Evolutionary conservation across 2,797 vertebrate genomes (phyloP).

Genomic region (Smutsia temminckii): DNA sequence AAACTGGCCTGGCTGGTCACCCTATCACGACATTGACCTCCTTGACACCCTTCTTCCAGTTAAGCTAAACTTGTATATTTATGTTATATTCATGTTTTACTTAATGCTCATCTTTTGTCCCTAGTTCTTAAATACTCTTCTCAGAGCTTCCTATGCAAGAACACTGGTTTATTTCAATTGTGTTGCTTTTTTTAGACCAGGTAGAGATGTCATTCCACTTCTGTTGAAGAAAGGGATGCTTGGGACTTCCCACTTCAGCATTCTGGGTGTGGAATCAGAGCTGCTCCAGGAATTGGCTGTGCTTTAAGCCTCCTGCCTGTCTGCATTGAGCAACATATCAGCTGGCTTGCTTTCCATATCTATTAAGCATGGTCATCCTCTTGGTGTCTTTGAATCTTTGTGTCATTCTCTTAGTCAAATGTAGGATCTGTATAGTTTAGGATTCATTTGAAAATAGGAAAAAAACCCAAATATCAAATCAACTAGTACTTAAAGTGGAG

Average conservation of each 20-base stretch:
- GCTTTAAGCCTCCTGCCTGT: not conserved
- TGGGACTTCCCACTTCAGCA: not conserved
- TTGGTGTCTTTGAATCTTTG: not conserved
- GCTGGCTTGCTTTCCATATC: not conserved
- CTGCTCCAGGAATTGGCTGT: not conserved
- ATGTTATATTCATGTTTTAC: not conserved
- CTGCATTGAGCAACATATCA: not conserved
- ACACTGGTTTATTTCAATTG: not conserved
- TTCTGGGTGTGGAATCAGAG: not conserved
- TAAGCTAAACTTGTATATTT: not conserved
- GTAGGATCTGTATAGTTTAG: not conserved
- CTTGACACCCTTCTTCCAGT: not conserved
- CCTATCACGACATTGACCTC: not conserved
- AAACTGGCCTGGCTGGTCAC: not conserved
- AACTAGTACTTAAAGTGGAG: not conserved
- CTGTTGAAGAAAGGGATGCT: not conserved
- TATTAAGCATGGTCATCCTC: not conserved
- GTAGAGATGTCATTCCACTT: not conserved
- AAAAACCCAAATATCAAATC: not conserved
- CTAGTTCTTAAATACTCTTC: not conserved
- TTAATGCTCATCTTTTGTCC: not conserved
- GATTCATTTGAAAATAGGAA: not conserved
- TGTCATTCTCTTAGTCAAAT: not conserved
- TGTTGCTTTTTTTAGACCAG: not conserved
- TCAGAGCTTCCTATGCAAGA: not conserved